Evolutionary conservation across 2,113 vertebrate genomes (phyloP).

Genomic region (Sula dactylatra): DNA sequence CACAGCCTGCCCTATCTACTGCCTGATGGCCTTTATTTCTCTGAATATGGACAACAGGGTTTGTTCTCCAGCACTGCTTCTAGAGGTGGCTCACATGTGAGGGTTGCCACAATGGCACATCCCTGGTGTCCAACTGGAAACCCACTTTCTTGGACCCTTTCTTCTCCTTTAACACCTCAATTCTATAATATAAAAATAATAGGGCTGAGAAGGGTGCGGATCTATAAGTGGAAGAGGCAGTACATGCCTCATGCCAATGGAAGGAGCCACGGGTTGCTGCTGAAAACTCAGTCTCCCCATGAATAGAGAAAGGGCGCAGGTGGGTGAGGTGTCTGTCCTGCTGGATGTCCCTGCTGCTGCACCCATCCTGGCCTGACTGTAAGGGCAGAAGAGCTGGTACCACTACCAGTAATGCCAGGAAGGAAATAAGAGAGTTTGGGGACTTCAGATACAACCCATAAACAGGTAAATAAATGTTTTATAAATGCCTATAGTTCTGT

Average conservation of each 20-base stretch:
- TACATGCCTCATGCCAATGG: neutral
- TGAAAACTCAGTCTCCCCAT: neutral
- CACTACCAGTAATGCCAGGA: neutral
- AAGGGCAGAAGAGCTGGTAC: neutral
- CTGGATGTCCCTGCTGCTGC: neutral
- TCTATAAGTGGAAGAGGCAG: neutral
- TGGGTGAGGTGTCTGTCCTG: fast-evolving
- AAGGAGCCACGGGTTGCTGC: neutral
- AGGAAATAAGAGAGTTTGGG: neutral
- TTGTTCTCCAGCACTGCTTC: neutral
- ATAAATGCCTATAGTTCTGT: neutral
- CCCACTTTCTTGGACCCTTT: neutral
- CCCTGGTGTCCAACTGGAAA: neutral
- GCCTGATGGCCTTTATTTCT: neutral
- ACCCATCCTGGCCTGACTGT: neutral
- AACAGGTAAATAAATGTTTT: neutral
- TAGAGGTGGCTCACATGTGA: fast-evolving
- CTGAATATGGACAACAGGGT: neutral
- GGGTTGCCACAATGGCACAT: fast-evolving
- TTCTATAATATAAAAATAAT: neutral
- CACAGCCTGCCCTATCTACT: neutral
- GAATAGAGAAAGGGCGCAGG: neutral
- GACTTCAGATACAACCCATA: neutral
- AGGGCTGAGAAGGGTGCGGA: neutral
- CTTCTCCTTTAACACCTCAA: neutral